Conservation (phyloP, 1,140 invertebrate species). For the Brachionus angularis region DNA sequence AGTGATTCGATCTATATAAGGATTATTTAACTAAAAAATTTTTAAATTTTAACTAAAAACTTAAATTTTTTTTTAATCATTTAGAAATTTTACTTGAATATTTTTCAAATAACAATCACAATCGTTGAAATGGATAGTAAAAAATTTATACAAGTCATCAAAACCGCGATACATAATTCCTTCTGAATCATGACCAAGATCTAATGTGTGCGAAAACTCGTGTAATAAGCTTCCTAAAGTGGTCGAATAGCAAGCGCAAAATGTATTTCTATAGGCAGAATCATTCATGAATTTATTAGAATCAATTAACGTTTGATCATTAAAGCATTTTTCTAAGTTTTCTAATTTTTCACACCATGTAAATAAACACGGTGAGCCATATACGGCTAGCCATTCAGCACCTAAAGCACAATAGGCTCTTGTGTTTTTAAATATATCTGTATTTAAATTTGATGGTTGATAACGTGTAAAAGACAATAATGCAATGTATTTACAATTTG, state of each 20-base stretch:
- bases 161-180: slow-evolving; percentile 92
- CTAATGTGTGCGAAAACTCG: slow-evolving; percentile 88
- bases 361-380: slow-evolving; percentile 81
- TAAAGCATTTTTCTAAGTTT: slow-evolving; percentile 65
- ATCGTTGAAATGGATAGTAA: slow-evolving; percentile 63
- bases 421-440: slow-evolving; percentile 18
- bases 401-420: slow-evolving; percentile 47
- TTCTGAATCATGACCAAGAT: slow-evolving; percentile 79
- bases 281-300: slow-evolving; percentile 73
- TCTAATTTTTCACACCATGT: slow-evolving; percentile 75
- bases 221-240: slow-evolving; percentile 86
- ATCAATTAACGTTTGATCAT: slow-evolving; percentile 66
- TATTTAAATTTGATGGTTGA: not conserved
- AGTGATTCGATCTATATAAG: too few species aligned
- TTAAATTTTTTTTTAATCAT: not conserved
- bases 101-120: not conserved
- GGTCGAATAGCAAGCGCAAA: slow-evolving; percentile 81
- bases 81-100: not conserved
- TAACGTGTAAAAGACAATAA: slow-evolving; percentile 16
- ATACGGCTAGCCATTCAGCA: slow-evolving; percentile 76
- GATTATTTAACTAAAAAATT: too few species aligned
- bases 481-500: not conserved
- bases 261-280: slow-evolving; percentile 69
- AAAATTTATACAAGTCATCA: slow-evolving; percentile 72
- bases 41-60: too few species aligned